These are phyloP conservation scores for Triplophysa yarkandensis DNA, from an alignment of 2,797 vertebrate species.

Conservation along the genomic window DNA sequence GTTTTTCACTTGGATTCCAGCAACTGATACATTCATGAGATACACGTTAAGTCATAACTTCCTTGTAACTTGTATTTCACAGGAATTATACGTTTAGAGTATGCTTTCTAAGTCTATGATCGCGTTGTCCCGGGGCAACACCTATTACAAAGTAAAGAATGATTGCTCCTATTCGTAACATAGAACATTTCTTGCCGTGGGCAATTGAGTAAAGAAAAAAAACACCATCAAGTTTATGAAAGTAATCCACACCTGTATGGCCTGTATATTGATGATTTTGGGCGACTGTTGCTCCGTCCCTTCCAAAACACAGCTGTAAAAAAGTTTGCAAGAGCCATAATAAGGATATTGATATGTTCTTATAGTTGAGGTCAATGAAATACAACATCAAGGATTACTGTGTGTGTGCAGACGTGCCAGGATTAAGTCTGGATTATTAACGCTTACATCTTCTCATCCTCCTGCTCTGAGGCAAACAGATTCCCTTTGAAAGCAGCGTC, in stretches of 20 bases:
- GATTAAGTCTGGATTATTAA: conserved; percentile 12
- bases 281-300: conserved; percentile 71
- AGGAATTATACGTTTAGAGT: background rate
- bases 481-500: conserved; percentile 81
- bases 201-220: background rate
- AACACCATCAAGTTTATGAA: background rate
- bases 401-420: background rate
- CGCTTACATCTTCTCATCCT: conserved; percentile 76
- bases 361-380: too few relatives aligned
- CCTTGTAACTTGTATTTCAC: background rate
- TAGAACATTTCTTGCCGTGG: background rate
- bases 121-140: background rate
- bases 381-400: too few relatives aligned
- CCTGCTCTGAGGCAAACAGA: conserved; percentile 81
- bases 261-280: conserved; percentile 85
- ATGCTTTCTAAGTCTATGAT: background rate
- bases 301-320: conserved; percentile 71
- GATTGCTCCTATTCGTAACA: background rate
- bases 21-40: background rate
- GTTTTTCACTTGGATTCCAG: background rate
- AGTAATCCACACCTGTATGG: conserved; percentile 77
- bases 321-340: conserved; percentile 33
- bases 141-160: background rate
- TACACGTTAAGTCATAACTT: background rate
- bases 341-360: too few relatives aligned